These are phyloP conservation scores for Stenchaetothrips biformis DNA, from an alignment of 2,888 invertebrate species.

Conservation along the genomic window DNA sequence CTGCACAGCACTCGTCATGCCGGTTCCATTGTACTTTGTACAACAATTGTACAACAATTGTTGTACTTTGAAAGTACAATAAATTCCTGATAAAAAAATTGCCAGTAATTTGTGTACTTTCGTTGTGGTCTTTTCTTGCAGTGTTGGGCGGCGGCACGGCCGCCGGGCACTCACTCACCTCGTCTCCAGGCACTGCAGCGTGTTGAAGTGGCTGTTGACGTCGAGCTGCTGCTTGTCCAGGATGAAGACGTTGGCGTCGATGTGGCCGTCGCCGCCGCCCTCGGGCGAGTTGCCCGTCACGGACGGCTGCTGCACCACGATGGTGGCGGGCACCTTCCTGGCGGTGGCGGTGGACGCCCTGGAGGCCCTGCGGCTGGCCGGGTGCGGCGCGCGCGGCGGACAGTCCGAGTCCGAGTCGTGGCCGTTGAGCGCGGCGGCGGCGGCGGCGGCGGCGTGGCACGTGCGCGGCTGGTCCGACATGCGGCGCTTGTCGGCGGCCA, in stretches of 20 bases:
- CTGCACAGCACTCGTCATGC: too few relatives aligned
- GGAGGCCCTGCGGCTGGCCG: conserved; percentile 27
- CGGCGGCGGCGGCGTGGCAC: conserved; percentile 37
- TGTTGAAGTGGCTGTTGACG: conserved; percentile 4
- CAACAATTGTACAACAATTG: too few relatives aligned
- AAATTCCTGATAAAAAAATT: too few relatives aligned
- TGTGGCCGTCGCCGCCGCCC: not conserved
- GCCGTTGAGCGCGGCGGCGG: conserved; percentile 36
- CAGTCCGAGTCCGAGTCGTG: conserved; percentile 32
- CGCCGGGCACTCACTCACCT: not conserved
- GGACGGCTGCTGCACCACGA: conserved; percentile 40
- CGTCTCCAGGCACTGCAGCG: conserved; percentile 19
- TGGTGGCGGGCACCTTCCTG: conserved; percentile 37
- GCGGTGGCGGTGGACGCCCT: conserved; percentile 13
- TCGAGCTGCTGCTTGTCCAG: not conserved
- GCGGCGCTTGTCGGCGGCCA: conserved; percentile 29
- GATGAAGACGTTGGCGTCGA: conserved; percentile 20
- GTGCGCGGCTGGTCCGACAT: conserved; percentile 33
- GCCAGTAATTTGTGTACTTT: too few relatives aligned
- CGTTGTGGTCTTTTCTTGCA: too few relatives aligned
- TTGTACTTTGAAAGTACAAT: too few relatives aligned
- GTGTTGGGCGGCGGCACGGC: too few relatives aligned
- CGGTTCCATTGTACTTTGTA: too few relatives aligned
- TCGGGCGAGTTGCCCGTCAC: conserved; percentile 40
- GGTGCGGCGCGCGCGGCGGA: conserved; percentile 34